A percentile compares a stretch with the other conserved stretches of the same genome.
Evolutionary conservation across 2,888 invertebrate species (phyloP).

Genomic region (Lepidochrysops patricia): DNA sequence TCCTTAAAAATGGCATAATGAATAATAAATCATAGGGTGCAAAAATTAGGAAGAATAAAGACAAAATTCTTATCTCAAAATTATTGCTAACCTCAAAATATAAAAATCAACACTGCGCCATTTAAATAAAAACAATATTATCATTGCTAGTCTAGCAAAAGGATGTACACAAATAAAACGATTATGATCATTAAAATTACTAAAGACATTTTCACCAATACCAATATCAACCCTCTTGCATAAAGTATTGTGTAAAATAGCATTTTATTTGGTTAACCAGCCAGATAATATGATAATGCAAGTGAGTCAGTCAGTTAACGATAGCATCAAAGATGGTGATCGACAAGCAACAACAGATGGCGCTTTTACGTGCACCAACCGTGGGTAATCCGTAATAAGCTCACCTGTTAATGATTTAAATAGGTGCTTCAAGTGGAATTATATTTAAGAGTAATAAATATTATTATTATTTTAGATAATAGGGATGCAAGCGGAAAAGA

Average conservation of each 20-base stretch:
- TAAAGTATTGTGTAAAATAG: slow-evolving; percentile 6
- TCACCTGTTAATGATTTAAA: slow-evolving; percentile 46
- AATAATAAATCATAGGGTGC: no score
- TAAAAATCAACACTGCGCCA: no score
- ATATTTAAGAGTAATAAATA: no score
- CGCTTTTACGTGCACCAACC: slow-evolving; percentile 48
- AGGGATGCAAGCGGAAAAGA: no score
- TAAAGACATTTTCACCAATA: background rate
- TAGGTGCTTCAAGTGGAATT: background rate
- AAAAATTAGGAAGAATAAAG: background rate
- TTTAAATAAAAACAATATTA: no score
- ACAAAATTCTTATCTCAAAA: background rate
- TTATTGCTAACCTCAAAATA: no score
- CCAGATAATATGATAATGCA: slow-evolving; percentile 25
- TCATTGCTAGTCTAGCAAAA: background rate
- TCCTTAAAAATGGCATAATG: no score
- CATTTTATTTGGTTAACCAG: slow-evolving; percentile 17
- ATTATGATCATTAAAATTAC: background rate
- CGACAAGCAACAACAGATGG: slow-evolving; percentile 54
- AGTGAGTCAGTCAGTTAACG: slow-evolving; percentile 25
- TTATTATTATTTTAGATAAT: no score
- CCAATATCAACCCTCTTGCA: background rate
- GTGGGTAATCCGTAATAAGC: slow-evolving; percentile 62
- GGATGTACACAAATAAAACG: background rate
- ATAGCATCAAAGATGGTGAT: slow-evolving; percentile 37